These are phyloP conservation scores for Pomatostomus ruficeps DNA, from an alignment of 2,113 vertebrate genomes.

Conservation along the genomic window DNA sequence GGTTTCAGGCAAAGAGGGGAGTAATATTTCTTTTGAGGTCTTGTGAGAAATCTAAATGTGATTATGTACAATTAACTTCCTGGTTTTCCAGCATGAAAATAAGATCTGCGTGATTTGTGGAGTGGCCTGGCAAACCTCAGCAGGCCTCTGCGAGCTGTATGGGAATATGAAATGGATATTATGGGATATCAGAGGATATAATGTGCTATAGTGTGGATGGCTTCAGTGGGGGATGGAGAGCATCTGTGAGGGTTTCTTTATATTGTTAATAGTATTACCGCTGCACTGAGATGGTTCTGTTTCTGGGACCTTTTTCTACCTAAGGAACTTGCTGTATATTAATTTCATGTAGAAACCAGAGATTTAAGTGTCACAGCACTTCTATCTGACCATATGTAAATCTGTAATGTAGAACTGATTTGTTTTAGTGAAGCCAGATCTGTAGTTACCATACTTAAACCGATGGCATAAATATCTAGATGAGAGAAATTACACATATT, in stretches of 20 bases:
- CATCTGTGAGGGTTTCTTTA: background rate
- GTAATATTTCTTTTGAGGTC: background rate
- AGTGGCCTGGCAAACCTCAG: background rate
- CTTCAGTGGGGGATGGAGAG: background rate
- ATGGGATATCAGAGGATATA: background rate
- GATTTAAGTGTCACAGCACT: background rate
- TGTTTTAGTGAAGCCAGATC: background rate
- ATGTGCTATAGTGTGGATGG: background rate
- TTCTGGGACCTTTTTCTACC: background rate
- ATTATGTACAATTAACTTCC: background rate
- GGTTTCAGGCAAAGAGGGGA: background rate
- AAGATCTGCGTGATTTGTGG: background rate
- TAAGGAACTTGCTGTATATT: background rate
- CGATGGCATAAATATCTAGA: background rate
- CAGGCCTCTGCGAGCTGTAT: background rate
- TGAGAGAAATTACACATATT: background rate
- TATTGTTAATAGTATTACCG: background rate
- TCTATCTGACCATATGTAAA: background rate
- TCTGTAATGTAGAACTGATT: background rate
- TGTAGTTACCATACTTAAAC: background rate
- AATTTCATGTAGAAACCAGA: background rate
- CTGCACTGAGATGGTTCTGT: background rate
- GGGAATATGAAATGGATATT: background rate
- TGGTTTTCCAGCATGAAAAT: background rate
- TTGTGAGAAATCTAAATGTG: background rate